These are phyloP conservation scores for Drosophila paranaensis DNA, from an alignment of 2,888 invertebrate genomes.

Conservation along the genomic window DNA sequence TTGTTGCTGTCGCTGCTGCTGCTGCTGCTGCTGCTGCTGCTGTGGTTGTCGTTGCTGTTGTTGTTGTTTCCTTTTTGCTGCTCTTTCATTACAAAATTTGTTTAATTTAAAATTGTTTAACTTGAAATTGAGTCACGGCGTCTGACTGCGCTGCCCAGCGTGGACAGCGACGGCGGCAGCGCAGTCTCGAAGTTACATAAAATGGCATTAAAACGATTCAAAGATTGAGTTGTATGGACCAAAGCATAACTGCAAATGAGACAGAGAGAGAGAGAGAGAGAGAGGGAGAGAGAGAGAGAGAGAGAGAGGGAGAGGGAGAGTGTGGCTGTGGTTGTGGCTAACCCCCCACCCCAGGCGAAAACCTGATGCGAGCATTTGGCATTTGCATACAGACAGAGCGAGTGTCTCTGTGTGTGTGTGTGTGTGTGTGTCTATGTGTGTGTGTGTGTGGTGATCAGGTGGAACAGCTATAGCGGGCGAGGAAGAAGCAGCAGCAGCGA, in stretches of 20 bases:
- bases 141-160: slow-evolving; percentile 43
- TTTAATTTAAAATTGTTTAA: slow-evolving; percentile 78
- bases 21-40: slow-evolving; percentile 37
- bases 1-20: slow-evolving; percentile 29
- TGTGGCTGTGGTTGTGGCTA: not conserved
- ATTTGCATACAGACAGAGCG: slow-evolving; percentile 64
- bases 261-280: slow-evolving; percentile 1
- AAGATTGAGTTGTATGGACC: slow-evolving; percentile 64
- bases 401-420: slow-evolving; percentile 3
- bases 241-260: slow-evolving; percentile 40
- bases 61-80: slow-evolving; percentile 56
- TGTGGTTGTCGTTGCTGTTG: slow-evolving; percentile 31
- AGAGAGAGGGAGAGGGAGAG: not conserved
- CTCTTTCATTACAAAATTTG: slow-evolving; percentile 78
- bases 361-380: slow-evolving; percentile 72
- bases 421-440: slow-evolving; percentile 2
- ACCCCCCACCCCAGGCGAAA: slow-evolving; percentile 44
- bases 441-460: slow-evolving; percentile 55
- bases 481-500: slow-evolving; percentile 17
- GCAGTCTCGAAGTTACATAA: slow-evolving; percentile 74
- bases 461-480: slow-evolving; percentile 29
- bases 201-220: slow-evolving; percentile 76
- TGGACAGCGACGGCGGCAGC: slow-evolving; percentile 37
- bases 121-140: slow-evolving; percentile 74
- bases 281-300: not conserved